These are phyloP conservation scores for Subacronicta megacephala DNA, from an alignment of 2,888 invertebrate species.

Conservation along the genomic window DNA sequence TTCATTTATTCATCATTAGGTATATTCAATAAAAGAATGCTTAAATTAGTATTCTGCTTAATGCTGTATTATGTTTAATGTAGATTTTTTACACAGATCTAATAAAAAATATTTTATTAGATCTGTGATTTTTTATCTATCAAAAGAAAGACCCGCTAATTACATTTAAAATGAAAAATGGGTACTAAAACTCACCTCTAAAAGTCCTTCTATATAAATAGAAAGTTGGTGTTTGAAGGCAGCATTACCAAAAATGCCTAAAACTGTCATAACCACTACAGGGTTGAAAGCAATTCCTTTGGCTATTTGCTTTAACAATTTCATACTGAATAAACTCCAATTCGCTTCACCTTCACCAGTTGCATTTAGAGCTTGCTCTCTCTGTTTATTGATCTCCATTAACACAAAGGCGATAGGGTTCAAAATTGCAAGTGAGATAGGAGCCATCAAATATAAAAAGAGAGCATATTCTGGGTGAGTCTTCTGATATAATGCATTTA, in stretches of 20 bases:
- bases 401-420: constrained; percentile 97
- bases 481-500: constrained; percentile 95
- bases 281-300: constrained; percentile 96
- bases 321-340: constrained; percentile 70
- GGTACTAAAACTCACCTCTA: constrained; percentile 89
- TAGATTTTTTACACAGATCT: no score
- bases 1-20: no score
- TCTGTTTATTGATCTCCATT: constrained; percentile 94
- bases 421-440: constrained; percentile 96
- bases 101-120: no score
- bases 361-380: constrained; percentile 66
- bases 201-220: constrained; percentile 92
- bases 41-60: no score
- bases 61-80: no score
- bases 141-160: no score
- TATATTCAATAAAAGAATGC: no score
- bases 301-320: constrained; percentile 83
- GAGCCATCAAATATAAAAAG: constrained; percentile 97
- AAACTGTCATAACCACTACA: constrained; percentile 96
- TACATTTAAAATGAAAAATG: background rate
- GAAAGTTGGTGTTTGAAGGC: constrained; percentile 94
- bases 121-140: no score
- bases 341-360: constrained; percentile 59
- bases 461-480: constrained; percentile 97
- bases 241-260: constrained; percentile 96